Conservation (phyloP, 2,113 vertebrate species). For the Clarias gariepinus region DNA sequence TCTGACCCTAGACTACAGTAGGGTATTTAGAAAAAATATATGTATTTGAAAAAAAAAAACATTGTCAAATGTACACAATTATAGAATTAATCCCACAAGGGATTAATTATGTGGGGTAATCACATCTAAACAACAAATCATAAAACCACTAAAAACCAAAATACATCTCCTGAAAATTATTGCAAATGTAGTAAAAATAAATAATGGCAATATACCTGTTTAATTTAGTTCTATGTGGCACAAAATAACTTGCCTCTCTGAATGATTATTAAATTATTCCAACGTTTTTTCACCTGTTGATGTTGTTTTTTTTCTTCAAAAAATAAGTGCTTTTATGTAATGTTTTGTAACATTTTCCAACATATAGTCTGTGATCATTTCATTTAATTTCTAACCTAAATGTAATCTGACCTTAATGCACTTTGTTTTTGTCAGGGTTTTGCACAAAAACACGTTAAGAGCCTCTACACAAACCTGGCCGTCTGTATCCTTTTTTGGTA, state of each 20-base stretch:
- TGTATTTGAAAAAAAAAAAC: no score
- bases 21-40: neutral
- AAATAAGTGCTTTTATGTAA: no score
- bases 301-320: neutral
- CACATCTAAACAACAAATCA: neutral
- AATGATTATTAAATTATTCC: neutral
- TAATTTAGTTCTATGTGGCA: neutral
- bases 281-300: neutral
- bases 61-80: no score
- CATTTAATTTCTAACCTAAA: neutral
- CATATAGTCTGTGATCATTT: neutral
- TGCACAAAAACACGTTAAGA: slow-evolving; percentile 22
- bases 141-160: neutral
- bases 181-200: neutral
- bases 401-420: neutral
- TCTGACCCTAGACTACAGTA: neutral
- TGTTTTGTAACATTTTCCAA: neutral
- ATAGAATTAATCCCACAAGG: no score
- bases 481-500: neutral
- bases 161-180: neutral
- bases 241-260: neutral
- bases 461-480: neutral
- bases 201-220: neutral
- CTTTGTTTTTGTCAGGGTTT: neutral
- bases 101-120: no score